Percentiles rank a stretch among this genome's conserved stretches.
Evolutionary conservation across 92 coral and sea anemone genomes (phyloP).

Genomic region (Ricordea florida): DNA sequence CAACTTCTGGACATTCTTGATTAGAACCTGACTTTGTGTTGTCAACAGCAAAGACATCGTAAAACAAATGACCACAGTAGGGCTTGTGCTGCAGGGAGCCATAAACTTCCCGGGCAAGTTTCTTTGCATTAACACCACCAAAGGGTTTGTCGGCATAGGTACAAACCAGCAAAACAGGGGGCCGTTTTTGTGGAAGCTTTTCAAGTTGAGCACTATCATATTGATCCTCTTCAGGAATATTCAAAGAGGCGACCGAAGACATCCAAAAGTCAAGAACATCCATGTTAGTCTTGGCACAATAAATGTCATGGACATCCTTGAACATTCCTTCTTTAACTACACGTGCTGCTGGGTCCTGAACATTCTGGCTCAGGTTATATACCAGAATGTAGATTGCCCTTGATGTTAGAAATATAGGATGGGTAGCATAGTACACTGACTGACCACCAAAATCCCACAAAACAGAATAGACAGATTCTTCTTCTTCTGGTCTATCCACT

Average conservation of each 20-base stretch:
- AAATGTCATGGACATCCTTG: conserved; percentile 18
- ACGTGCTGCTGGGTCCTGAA: conserved; percentile 31
- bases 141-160: too few relatives aligned
- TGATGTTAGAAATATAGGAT: conserved; percentile 63
- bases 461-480: conserved; percentile 26
- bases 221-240: not conserved
- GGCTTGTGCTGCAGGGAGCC: too few relatives aligned
- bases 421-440: conserved; percentile 67
- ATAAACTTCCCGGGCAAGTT: too few relatives aligned
- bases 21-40: too few relatives aligned
- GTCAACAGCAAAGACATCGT: not conserved
- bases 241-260: conserved; percentile 42
- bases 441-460: conserved; percentile 82
- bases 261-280: conserved; percentile 70
- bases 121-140: too few relatives aligned
- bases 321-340: conserved; percentile 36
- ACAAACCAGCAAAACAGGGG: too few relatives aligned
- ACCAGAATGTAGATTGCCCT: conserved; percentile 63
- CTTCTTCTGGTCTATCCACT: not conserved
- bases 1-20: conserved; percentile 30
- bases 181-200: too few relatives aligned
- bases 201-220: too few relatives aligned
- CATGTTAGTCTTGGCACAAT: conserved; percentile 15
- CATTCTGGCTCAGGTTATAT: conserved; percentile 42
- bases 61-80: not conserved